Evolutionary conservation across 2,113 vertebrate species (phyloP), one percentile per base, ranked within the genome.

Genomic region (Copsychus sechellarum): DNA sequence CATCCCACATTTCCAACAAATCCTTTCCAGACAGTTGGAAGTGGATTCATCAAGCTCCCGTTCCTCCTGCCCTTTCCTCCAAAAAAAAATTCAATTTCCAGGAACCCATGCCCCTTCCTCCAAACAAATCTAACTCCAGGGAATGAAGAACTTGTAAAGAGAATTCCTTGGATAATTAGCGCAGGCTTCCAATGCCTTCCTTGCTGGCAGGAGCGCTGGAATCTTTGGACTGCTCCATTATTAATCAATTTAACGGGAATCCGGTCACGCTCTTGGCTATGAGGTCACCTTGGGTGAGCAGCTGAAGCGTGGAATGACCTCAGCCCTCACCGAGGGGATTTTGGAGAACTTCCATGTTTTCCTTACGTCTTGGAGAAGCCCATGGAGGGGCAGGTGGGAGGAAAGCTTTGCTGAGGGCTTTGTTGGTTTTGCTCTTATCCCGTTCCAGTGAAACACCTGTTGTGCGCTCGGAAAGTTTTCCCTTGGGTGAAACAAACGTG

Each of bases 211-310:
- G 42, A 79, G 81, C 11, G 3, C 60, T 60, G 81, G 70, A 91
- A 73, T 36, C 78, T 58, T 66, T 87, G 70, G 84, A 53, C 33
- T 47, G 50, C 51, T 53, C 62, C 64, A 5, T 33, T 11, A 60
- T 96, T 36, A 87, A 97, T 96, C 94, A 88, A 67, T 90, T 95
- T 92, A 91, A 95, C 25, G 3, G 81, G 76, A 91, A 82, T n/a
- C 29, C 16, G 38, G 87, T 94, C 94, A 88, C 86, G 76, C 64
- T 83, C 36, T 71, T 54, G 69, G 51, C 82, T 47, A 78, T 96
- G 96, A 96, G 84, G 93, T 95, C 94, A 94, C 92, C 72, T 48
- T 86, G 78, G 96, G 94, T 96, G 88, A 96, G 78, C 72, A 76
- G 72, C 74, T 86, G 93, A 40, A 92, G 93, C 76, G 33, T 24